These are phyloP conservation scores for Mnemiopsis leidyi DNA, from an alignment of 37 sponge, comb jelly and placozoan species.

Conservation along the genomic window DNA sequence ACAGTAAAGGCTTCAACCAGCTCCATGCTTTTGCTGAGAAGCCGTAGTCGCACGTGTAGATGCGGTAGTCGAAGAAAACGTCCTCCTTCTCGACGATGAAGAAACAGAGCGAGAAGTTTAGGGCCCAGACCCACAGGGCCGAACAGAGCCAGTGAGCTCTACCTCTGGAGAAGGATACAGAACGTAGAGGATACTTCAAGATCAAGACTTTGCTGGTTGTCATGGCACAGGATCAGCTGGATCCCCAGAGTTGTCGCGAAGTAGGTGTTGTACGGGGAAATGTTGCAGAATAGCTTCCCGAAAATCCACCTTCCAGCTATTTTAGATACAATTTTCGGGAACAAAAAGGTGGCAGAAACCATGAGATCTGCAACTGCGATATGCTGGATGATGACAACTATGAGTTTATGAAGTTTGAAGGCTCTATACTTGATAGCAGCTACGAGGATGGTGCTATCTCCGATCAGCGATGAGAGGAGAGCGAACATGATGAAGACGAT, in stretches of 20 bases:
- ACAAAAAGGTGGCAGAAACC: background rate
- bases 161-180: background rate
- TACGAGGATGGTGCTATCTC: background rate
- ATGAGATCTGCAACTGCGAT: background rate
- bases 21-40: background rate
- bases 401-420: background rate
- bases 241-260: background rate
- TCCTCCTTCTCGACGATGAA: background rate
- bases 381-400: background rate
- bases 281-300: background rate
- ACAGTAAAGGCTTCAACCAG: background rate
- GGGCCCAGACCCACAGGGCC: background rate
- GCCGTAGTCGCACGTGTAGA: background rate
- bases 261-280: background rate
- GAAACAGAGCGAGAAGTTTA: background rate
- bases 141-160: background rate
- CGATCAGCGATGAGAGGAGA: background rate
- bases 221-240: background rate
- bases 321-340: background rate
- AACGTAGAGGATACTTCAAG: background rate
- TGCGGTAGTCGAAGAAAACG: background rate
- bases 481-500: background rate
- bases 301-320: background rate
- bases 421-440: background rate
- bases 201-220: background rate